Percentiles rank a stretch among this genome's conserved stretches.
These are phyloP conservation scores for Notodonta dromedarius DNA, from an alignment of 2,888 invertebrate genomes.

Conservation along the genomic window DNA sequence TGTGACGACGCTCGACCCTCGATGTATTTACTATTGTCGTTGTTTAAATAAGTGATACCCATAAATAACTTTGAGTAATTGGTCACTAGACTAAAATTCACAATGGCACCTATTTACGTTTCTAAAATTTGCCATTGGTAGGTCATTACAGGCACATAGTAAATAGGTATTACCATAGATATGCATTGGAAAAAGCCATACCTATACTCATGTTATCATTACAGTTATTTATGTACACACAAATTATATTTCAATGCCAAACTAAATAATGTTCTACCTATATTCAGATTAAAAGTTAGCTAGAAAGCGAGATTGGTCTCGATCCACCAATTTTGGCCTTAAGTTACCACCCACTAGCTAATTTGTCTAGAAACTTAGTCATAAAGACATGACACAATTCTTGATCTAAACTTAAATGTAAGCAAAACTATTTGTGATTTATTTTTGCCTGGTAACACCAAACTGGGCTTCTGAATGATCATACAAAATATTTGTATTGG, in stretches of 20 bases:
- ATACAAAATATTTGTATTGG: too few species aligned
- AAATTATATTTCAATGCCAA: background rate
- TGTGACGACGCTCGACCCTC: conserved; percentile 21
- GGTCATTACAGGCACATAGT: background rate
- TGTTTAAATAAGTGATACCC: conserved; percentile 26
- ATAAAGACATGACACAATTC: too few species aligned
- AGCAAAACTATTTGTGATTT: too few species aligned
- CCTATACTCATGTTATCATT: background rate
- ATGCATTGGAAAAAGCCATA: conserved; percentile 2
- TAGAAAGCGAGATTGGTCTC: too few species aligned
- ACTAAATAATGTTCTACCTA: background rate
- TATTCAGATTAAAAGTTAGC: too few species aligned
- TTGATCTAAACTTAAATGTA: too few species aligned
- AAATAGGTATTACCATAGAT: conserved; percentile 5
- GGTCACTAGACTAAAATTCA: conserved; percentile 20
- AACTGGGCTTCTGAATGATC: too few species aligned
- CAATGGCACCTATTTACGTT: background rate
- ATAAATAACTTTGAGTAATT: conserved; percentile 38
- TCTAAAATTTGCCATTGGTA: background rate
- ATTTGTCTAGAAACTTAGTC: too few species aligned
- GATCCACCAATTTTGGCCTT: too few species aligned
- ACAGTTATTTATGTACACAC: background rate
- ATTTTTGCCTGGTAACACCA: too few species aligned
- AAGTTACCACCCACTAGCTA: too few species aligned
- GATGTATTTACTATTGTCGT: conserved; percentile 27